Percentiles rank a stretch among this genome's conserved stretches.
Evolutionary conservation across 1,140 invertebrate genomes (phyloP).

Genomic region (Heliconius hewitsoni): DNA sequence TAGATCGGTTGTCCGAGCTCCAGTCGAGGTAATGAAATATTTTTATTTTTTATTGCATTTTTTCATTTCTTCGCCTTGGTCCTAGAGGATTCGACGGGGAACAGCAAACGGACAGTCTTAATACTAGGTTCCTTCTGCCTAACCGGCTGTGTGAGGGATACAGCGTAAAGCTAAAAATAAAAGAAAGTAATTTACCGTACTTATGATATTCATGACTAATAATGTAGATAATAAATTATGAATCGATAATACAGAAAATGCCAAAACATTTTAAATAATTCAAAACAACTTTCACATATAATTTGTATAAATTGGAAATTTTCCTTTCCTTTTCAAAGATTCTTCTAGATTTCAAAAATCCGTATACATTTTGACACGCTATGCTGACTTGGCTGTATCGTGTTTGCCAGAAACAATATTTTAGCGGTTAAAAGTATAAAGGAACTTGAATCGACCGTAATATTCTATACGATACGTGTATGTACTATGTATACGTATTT

Average conservation of each 20-base stretch:
- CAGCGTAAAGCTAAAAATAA: too few relatives aligned
- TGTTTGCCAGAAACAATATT: conserved; percentile 72
- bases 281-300: not conserved
- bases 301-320: not conserved
- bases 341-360: conserved; percentile 32
- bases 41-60: too few relatives aligned
- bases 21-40: too few relatives aligned
- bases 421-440: conserved; percentile 75
- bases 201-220: too few relatives aligned
- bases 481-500: conserved; percentile 1
- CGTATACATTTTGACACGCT: conserved; percentile 38
- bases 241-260: not conserved
- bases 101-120: too few relatives aligned
- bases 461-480: conserved; percentile 20
- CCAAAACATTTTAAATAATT: not conserved
- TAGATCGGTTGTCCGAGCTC: too few relatives aligned
- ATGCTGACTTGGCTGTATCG: conserved; percentile 65
- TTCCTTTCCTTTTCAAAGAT: not conserved
- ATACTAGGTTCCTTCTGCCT: too few relatives aligned
- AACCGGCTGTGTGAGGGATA: too few relatives aligned
- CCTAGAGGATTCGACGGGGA: too few relatives aligned
- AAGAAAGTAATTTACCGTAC: too few relatives aligned
- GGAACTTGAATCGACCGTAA: conserved; percentile 46
- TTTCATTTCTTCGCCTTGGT: too few relatives aligned
- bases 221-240: too few relatives aligned